A percentile compares a stretch with the other conserved stretches of the same genome.
phyloP scores from a whole-genome alignment of 2,888 invertebrate species.

The Noctua janthina region DNA sequence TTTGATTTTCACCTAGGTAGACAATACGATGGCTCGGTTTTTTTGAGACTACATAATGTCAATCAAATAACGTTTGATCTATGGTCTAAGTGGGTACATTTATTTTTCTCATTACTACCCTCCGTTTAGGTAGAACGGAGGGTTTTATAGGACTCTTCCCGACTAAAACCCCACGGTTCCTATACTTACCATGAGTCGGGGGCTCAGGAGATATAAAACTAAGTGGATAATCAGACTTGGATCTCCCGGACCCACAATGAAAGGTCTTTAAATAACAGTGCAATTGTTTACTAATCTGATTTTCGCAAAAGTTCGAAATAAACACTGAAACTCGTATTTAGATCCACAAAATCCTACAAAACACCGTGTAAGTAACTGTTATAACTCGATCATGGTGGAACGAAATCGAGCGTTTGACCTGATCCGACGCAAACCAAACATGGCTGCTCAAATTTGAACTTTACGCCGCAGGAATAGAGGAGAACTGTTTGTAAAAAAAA shows the following conservation, averaged over 20 bases:
- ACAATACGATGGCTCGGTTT: background rate
- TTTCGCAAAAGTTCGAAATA: background rate
- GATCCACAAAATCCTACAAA: constrained; percentile 44
- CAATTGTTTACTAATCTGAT: background rate
- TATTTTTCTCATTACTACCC: background rate
- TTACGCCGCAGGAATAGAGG: constrained; percentile 54
- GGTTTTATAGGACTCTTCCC: too few species aligned
- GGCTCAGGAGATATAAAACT: background rate
- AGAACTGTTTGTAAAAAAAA: constrained; percentile 25
- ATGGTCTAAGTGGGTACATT: background rate
- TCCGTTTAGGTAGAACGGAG: background rate
- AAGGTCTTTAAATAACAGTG: background rate
- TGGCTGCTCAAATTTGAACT: constrained; percentile 52
- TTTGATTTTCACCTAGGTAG: background rate
- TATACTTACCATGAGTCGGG: too few species aligned
- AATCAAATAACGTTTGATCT: background rate
- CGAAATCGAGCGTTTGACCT: constrained; percentile 77
- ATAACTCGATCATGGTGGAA: constrained; percentile 76
- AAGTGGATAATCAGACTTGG: background rate
- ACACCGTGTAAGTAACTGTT: constrained; percentile 66
- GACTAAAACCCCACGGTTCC: background rate
- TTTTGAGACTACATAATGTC: background rate
- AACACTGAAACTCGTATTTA: constrained; percentile 9
- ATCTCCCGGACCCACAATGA: background rate
- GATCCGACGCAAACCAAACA: constrained; percentile 40